Base-by-base conservation (phyloP, 2,113 vertebrate genomes). In the Lagopus muta region DNA sequence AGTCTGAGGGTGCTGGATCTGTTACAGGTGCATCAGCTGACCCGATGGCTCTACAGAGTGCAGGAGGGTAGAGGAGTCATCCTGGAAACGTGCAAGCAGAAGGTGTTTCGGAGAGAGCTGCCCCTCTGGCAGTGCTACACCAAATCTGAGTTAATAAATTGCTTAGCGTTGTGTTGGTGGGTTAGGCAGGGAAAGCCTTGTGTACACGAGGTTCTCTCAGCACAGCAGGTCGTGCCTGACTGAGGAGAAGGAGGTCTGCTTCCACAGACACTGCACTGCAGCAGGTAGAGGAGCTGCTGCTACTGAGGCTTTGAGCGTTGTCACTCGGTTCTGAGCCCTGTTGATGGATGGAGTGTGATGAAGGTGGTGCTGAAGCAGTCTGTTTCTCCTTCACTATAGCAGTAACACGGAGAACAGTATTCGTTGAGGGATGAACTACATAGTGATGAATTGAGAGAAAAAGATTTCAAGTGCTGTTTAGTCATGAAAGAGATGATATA, bases 321-420 rank as follows among this genome's bases (percentile, higher is more conserved):
- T 19, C 28, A 32, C 30, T 57, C 34, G 72, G 14, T 25, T 81
- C 86, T 28, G 43, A 75, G 52, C 50, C 64, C 28, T 17, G 38
- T 57, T 24, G 57, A 13, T 75, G 65, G 64, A 75, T 40, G 36
- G 27, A n/a, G 32, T 8, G 11, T 43, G 47, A 36, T 0, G 4
- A 42, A 10, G 54, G 11, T 19, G 9, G 30, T 32, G 21, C 22
- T 70, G 57, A 52, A 88, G 6, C 47, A 11, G 1, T 57, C 38
- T 77, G 8, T 22, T 60, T 2, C 3, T 65, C 27, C 67, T 75
- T 42, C 50, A 57, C 20, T 64, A 18, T 12, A 45, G 12, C 47
- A 34, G 1, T 61, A n/a, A 13, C 27, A 28, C 4, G 2, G 3
- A 70, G 15, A 65, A 42, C 2, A 3, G 7, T 30, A 42, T 67